These are phyloP conservation scores for Etheostoma nigrum DNA, from an alignment of 2,797 vertebrate genomes.

Conservation along the genomic window DNA sequence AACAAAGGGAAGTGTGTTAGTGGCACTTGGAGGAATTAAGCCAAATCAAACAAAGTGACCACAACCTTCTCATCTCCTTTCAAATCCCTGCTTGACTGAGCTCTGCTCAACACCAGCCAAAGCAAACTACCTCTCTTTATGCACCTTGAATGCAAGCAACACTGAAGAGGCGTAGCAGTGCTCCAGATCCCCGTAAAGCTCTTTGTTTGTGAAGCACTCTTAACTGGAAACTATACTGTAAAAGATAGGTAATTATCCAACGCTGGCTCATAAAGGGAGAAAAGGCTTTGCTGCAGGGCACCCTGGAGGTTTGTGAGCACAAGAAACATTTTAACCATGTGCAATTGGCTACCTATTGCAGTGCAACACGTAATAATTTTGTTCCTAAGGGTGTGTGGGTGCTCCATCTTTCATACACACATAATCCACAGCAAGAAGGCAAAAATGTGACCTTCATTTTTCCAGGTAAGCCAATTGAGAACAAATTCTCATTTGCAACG, in stretches of 20 bases:
- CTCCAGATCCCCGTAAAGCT: constrained; percentile 61
- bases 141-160: constrained; percentile 42
- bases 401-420: neutral
- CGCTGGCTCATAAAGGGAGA: constrained; percentile 39
- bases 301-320: constrained; percentile 34
- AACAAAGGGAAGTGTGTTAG: constrained; percentile 64
- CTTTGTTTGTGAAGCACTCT: constrained; percentile 67
- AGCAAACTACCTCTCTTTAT: constrained; percentile 56
- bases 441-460: no score
- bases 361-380: constrained; percentile 12
- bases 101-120: constrained; percentile 61
- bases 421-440: neutral
- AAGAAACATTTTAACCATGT: constrained; percentile 27
- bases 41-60: constrained; percentile 73
- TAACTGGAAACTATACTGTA: constrained; percentile 46
- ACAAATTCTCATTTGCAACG: no score
- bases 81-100: constrained; percentile 68
- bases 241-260: constrained; percentile 58
- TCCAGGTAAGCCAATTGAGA: no score
- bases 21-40: constrained; percentile 71
- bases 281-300: constrained; percentile 28
- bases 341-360: constrained; percentile 9
- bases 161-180: constrained; percentile 21
- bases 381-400: neutral
- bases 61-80: constrained; percentile 70